Base-by-base conservation (phyloP, 2,113 vertebrate species). In the Equus przewalskii region DNA sequence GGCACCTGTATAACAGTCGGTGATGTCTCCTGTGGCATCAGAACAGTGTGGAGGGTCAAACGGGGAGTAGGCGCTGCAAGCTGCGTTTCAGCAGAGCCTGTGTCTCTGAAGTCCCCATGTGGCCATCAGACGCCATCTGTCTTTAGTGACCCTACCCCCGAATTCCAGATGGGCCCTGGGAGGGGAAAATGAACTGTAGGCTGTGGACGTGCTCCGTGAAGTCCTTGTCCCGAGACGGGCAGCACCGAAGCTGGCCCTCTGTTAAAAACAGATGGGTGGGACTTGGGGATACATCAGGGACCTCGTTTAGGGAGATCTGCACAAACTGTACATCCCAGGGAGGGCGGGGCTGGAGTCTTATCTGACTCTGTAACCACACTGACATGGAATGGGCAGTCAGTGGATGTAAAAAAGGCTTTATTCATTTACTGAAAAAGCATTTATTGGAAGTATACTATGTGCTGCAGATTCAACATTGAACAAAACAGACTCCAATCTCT, bases 231-330 rank as follows among this genome's bases (percentile, higher is more conserved):
- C 36, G 36, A 46, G 26, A 3, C 4, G 4, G 18, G 8, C 2
- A 22, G 21, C 24, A 26, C 13, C n/a, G 2, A 30, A 26, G 11
- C 22, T 26, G 54, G 22, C 19, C 5, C 19, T 46, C 67, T 69
- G 30, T 2, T 49, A 41, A 28, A 1, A 54, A 4, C 24, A 9
- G 28, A 64, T 30, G 24, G n/a, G 36, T 3, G 41, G 81, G 5
- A 44, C 4, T 51, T 8, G 1, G 11, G 26, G 2, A 1, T 2
- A 2, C 1, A 0, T 7, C 0, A 7, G 12, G 5, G n/a, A 30
- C 7, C 7, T 0, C 14, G 22, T 58, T 80, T 10, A 16, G 4
- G 19, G 33, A 44, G 65, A 6, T 1, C 11, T 33, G 3, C 3
- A 2, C 5, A 2, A 24, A 6, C 15, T 11, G 4, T 15, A 51